These are phyloP conservation scores for Pelagia noctiluca DNA, from an alignment of 30 jellyfish, hydroid and myxozoan genomes.

Conservation along the genomic window DNA sequence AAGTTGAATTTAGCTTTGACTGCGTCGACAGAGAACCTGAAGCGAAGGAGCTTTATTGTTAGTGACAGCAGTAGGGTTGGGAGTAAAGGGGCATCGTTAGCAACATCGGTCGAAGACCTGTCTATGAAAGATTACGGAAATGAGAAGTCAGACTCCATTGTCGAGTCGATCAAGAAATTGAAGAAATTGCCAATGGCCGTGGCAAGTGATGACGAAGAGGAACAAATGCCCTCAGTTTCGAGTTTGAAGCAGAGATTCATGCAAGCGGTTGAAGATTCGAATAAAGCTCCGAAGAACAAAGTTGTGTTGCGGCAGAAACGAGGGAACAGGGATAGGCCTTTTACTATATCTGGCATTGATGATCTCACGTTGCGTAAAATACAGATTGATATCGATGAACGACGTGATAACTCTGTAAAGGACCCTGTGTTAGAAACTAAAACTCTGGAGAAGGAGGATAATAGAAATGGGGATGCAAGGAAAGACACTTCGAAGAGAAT, in stretches of 20 bases:
- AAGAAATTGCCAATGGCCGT: slow-evolving; percentile 72
- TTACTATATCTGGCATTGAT: slow-evolving; percentile 92
- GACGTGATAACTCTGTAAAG: slow-evolving; percentile 33
- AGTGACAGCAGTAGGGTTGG: slow-evolving; percentile 70
- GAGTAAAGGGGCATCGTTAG: slow-evolving; percentile 45
- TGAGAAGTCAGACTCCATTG: slow-evolving; percentile 52
- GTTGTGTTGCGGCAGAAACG: slow-evolving; percentile 48
- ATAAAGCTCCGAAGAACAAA: slow-evolving; percentile 67
- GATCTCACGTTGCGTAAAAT: slow-evolving; percentile 72
- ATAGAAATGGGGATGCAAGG: slow-evolving; percentile 10
- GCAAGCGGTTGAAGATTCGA: slow-evolving; percentile 90
- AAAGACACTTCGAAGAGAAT: slow-evolving; percentile 8
- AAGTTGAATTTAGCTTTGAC: slow-evolving; percentile 76
- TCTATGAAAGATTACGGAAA: slow-evolving; percentile 36
- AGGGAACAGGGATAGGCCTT: slow-evolving; percentile 77
- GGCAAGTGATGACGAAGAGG: slow-evolving; percentile 82
- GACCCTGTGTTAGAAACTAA: background rate
- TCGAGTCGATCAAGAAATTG: slow-evolving; percentile 59
- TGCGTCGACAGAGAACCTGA: slow-evolving; percentile 80
- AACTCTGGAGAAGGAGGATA: background rate
- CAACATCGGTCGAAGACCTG: slow-evolving; percentile 72
- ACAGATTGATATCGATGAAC: slow-evolving; percentile 58
- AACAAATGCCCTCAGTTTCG: slow-evolving; percentile 83
- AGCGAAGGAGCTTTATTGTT: slow-evolving; percentile 90
- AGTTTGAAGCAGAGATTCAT: slow-evolving; percentile 77